A percentile compares a stretch with the other conserved stretches of the same genome.
phyloP scores from a whole-genome alignment of 2,113 vertebrate species.

The Trichechus manatus region DNA sequence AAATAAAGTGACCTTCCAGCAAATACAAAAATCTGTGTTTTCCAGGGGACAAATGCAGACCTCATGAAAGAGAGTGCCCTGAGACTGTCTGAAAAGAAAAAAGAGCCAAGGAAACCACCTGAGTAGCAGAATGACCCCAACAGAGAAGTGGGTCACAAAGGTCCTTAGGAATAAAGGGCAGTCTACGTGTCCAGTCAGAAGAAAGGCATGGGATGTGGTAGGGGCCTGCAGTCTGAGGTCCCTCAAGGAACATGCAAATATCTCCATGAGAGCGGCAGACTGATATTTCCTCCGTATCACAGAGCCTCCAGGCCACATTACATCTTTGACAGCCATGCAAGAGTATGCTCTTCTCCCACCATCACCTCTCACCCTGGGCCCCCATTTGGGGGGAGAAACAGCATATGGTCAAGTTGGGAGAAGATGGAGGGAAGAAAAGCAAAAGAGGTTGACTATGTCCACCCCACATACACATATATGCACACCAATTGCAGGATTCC shows the following conservation, averaged over 20 bases:
- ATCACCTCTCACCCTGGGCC: neutral
- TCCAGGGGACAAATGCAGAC: neutral
- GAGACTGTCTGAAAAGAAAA: conserved; percentile 22
- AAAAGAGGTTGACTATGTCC: no score
- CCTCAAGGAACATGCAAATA: neutral
- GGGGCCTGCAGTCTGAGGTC: no score
- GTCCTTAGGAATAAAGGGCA: neutral
- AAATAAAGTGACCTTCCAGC: neutral
- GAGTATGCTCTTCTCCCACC: neutral
- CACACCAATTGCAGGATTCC: no score
- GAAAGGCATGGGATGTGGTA: neutral
- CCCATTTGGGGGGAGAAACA: neutral
- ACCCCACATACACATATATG: no score
- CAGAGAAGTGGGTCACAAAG: neutral
- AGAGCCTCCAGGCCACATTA: neutral
- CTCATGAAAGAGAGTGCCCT: neutral
- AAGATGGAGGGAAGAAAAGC: no score
- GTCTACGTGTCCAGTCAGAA: neutral
- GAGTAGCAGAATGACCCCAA: neutral
- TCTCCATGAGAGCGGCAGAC: neutral
- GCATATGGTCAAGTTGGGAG: neutral
- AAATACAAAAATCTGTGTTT: conserved; percentile 23
- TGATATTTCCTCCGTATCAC: neutral
- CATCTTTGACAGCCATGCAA: neutral
- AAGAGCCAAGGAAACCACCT: neutral